Percentiles rank a stretch among this genome's conserved stretches.
phyloP scores from a whole-genome alignment of 2,797 vertebrate genomes.

The Liparis tanakae region DNA sequence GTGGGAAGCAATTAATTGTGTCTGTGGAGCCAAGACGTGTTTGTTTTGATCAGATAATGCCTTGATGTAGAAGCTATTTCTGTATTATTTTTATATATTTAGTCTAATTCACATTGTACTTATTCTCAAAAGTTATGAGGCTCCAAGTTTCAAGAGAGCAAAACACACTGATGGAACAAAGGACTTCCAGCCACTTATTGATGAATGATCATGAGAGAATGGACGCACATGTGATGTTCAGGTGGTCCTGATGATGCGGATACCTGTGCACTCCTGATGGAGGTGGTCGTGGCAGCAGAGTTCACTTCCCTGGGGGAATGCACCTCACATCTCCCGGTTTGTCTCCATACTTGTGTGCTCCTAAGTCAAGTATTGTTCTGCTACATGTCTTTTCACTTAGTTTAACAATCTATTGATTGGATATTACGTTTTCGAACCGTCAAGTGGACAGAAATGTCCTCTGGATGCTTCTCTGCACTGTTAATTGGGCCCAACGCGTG shows the following conservation, averaged over 20 bases:
- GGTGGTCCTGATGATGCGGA: slow-evolving; percentile 25
- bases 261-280: slow-evolving; percentile 29
- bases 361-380: background rate
- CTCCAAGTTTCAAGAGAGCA: background rate
- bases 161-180: background rate
- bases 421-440: background rate
- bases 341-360: background rate
- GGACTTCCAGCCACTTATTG: background rate
- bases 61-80: background rate
- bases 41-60: background rate
- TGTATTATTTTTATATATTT: background rate
- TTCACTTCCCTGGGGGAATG: slow-evolving; percentile 19
- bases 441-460: background rate
- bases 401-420: background rate
- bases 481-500: too few relatives aligned
- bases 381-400: background rate
- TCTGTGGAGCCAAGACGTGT: background rate
- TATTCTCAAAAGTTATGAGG: background rate
- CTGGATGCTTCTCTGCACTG: too few relatives aligned
- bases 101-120: background rate
- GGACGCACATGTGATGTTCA: slow-evolving; percentile 13
- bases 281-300: slow-evolving; percentile 41
- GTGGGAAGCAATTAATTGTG: background rate
- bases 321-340: background rate
- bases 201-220: slow-evolving; percentile 10